phyloP scores from a whole-genome alignment of 2,113 vertebrate genomes.

The Gulo gulo region DNA sequence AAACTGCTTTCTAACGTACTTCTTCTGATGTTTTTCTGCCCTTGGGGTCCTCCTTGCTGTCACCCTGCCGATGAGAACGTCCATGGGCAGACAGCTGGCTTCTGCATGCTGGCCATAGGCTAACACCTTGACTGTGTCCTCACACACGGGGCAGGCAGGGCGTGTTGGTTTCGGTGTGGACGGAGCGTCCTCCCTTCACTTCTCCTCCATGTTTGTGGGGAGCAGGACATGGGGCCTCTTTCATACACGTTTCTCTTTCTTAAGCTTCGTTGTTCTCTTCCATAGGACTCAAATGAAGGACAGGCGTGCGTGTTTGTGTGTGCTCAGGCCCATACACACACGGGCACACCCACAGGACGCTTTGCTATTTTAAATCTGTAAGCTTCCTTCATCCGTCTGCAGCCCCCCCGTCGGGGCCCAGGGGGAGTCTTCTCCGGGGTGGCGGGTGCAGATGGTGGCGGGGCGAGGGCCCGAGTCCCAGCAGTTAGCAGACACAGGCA shows the following conservation, averaged over 20 bases:
- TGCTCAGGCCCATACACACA: background rate
- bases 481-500: conserved; percentile 60
- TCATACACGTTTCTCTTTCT: background rate
- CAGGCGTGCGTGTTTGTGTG: background rate
- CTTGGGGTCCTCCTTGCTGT: background rate
- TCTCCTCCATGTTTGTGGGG: conserved; percentile 11
- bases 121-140: accelerated
- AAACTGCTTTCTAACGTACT: background rate
- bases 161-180: background rate
- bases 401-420: background rate
- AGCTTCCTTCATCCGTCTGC: background rate
- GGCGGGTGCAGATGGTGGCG: conserved; percentile 38
- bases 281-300: background rate
- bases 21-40: background rate
- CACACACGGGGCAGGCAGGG: background rate
- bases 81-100: background rate
- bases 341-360: background rate
- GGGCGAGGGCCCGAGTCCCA: conserved; percentile 53
- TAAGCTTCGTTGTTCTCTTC: background rate
- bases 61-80: background rate
- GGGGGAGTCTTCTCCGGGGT: conserved; percentile 31
- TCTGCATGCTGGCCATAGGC: background rate
- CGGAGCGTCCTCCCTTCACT: background rate
- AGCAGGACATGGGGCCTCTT: background rate
- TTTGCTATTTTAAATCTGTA: background rate